Evolutionary conservation across 2,888 invertebrate genomes (phyloP).

Genomic region (Xanthorhoe spadicearia): DNA sequence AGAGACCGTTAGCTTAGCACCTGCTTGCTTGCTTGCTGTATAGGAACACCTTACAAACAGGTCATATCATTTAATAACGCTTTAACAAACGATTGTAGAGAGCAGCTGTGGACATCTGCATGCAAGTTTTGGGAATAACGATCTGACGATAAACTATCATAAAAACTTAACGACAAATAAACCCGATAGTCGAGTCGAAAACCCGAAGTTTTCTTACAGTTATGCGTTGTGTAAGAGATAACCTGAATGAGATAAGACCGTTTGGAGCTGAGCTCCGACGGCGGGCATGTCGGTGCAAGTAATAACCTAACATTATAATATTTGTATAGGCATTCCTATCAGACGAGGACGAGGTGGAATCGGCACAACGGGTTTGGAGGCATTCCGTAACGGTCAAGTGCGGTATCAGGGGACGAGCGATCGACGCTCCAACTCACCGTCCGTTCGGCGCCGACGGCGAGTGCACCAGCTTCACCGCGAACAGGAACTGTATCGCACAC

Average conservation of each 20-base stretch:
- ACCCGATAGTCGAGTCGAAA: conserved; percentile 58
- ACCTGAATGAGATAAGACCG: conserved; percentile 71
- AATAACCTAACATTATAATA: conserved; percentile 65
- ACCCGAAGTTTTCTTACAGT: conserved; percentile 67
- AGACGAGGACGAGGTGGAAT: conserved; percentile 44
- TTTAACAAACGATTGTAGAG: conserved; percentile 16
- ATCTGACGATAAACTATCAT: conserved; percentile 46
- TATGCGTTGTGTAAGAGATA: conserved; percentile 72
- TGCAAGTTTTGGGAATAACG: conserved; percentile 23
- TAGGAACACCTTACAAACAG: conserved; percentile 42
- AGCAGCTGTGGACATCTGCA: conserved; percentile 19
- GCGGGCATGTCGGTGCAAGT: conserved; percentile 52
- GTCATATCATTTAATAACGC: conserved; percentile 20
- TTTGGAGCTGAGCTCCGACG: conserved; percentile 56
- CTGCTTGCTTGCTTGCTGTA: conserved; percentile 65
- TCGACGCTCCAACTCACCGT: conserved; percentile 71
- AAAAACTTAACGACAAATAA: conserved; percentile 47
- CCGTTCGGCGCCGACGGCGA: conserved; percentile 92
- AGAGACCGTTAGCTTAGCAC: conserved; percentile 77
- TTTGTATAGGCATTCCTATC: conserved; percentile 57
- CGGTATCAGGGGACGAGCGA: conserved; percentile 21
- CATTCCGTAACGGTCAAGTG: conserved; percentile 54
- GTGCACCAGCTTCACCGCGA: conserved; percentile 95
- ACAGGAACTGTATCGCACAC: conserved; percentile 97
- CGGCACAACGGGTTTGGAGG: conserved; percentile 65